Evolutionary conservation across 2,888 invertebrate species (phyloP), one percentile per base, ranked within the genome.

Genomic region (Leptopilina drosophilae): DNA sequence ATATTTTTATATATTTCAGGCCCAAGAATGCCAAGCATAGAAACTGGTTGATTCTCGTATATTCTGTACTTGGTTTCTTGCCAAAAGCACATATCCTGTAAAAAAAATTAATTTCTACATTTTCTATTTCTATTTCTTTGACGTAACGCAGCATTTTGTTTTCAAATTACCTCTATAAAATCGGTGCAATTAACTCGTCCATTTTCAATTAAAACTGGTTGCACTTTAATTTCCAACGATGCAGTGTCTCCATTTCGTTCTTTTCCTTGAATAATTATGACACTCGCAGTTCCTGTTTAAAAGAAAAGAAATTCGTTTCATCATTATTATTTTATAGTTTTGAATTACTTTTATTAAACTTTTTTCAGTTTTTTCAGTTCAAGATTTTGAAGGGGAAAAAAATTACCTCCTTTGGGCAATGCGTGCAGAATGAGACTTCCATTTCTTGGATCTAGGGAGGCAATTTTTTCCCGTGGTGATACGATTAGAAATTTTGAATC

Each of bases 1-100:
- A 94, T 88, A 76, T 92, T 91, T 67, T 88, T 87, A 82, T 93
- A 92, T 5, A 90, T 88, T 49, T 88, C 87, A 0, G 93, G 92
- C 78, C 92, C 92, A 0, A 93, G 85, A 4, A 89, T 87, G 8
- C 93, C 93, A 53, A 93, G 85, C 88, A 88, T 86, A 33, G 89
- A 88, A 5, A 81, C 42, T 5, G 88, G 89, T 76, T 90, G 91
- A 83, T 91, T 91, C 83, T 91, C 91, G 80, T 91, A 91, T 64
- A 91, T 88, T 80, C 85, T 87, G 82, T 91, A 91, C 49, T 85
- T 88, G 67, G 91, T 86, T 7, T 79, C 79, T 66, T 87, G 86
- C 91, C 91, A 91, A 78, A 91, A 91, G 80, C 91, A 91, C 83
- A 91, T 89, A 76, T 91, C 91, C 91, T 91, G 76, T 15, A 81